phyloP scores from a whole-genome alignment of 1,140 invertebrate species.

The Arion vulgaris region DNA sequence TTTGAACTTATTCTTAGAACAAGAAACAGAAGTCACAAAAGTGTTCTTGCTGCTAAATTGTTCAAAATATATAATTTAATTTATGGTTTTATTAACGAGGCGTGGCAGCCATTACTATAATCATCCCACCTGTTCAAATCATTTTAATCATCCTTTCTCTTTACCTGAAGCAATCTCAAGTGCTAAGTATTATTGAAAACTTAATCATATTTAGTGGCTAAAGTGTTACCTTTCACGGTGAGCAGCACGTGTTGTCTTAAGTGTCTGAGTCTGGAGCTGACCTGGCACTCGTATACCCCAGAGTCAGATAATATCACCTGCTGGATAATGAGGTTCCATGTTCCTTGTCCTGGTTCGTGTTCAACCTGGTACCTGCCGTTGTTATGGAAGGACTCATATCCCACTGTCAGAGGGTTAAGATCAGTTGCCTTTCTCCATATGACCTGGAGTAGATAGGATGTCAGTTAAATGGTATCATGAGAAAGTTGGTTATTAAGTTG shows the following conservation, averaged over 20 bases:
- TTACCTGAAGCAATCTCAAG: too few species aligned
- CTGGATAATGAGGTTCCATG: slow-evolving; percentile 59
- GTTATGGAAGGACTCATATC: slow-evolving; percentile 45
- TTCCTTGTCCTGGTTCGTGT: slow-evolving; percentile 39
- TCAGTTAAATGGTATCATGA: neutral
- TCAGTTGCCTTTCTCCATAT: slow-evolving; percentile 53
- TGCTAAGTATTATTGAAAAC: too few species aligned
- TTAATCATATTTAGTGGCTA: neutral
- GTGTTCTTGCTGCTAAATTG: too few species aligned
- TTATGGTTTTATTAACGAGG: too few species aligned
- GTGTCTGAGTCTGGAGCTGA: slow-evolving; percentile 53
- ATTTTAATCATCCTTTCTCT: too few species aligned
- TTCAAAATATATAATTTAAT: too few species aligned
- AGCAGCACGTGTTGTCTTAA: slow-evolving; percentile 45
- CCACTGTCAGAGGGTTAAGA: slow-evolving; percentile 53
- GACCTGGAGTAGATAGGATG: slow-evolving; percentile 41
- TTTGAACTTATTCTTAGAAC: too few species aligned
- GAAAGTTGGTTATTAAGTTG: neutral
- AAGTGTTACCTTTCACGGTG: slow-evolving; percentile 46
- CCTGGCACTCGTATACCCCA: slow-evolving; percentile 61
- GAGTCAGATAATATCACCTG: slow-evolving; percentile 49
- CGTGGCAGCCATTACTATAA: too few species aligned
- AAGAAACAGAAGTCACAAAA: too few species aligned
- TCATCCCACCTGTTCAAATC: too few species aligned
- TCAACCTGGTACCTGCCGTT: slow-evolving; percentile 44